A percentile compares a stretch with the other conserved stretches of the same genome.
Conservation (phyloP, 1,140 invertebrate species). For the Drosophila trapezifrons region DNA sequence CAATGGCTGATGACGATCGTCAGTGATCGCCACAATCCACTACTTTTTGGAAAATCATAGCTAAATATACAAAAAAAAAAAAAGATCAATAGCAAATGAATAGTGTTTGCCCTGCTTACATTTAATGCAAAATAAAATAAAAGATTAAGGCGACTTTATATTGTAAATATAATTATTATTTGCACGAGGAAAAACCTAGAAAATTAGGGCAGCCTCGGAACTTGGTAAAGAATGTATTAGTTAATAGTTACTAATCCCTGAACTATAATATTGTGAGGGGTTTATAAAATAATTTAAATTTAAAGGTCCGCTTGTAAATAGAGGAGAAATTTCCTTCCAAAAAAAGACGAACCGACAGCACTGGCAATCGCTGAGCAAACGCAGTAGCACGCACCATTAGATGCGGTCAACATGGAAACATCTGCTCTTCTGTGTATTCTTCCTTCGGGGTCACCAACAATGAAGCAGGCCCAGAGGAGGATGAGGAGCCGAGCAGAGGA, state of each 20-base stretch:
- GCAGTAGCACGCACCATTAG: conserved; percentile 84
- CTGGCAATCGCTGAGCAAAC: conserved; percentile 42
- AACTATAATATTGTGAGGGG: too few relatives aligned
- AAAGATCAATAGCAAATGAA: too few relatives aligned
- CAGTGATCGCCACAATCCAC: conserved; percentile 12
- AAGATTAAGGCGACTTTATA: too few relatives aligned
- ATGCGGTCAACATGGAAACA: conserved; percentile 83
- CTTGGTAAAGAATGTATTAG: too few relatives aligned
- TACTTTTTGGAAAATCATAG: neutral
- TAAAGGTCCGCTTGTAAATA: too few relatives aligned
- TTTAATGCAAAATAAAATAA: too few relatives aligned
- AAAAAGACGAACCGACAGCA: conserved; percentile 1
- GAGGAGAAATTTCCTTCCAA: neutral
- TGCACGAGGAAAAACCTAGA: too few relatives aligned
- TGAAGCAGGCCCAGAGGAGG: neutral
- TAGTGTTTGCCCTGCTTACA: too few relatives aligned
- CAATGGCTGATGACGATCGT: conserved; percentile 32
- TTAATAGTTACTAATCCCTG: too few relatives aligned
- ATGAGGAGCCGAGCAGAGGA: neutral
- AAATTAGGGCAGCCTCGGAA: too few relatives aligned
- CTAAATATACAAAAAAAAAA: neutral
- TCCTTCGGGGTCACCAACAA: conserved; percentile 59
- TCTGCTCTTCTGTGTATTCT: conserved; percentile 68
- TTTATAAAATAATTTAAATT: too few relatives aligned
- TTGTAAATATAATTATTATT: too few relatives aligned